These are phyloP conservation scores for Heteractis magnifica DNA, from an alignment of 92 coral and sea anemone species.

Conservation along the genomic window DNA sequence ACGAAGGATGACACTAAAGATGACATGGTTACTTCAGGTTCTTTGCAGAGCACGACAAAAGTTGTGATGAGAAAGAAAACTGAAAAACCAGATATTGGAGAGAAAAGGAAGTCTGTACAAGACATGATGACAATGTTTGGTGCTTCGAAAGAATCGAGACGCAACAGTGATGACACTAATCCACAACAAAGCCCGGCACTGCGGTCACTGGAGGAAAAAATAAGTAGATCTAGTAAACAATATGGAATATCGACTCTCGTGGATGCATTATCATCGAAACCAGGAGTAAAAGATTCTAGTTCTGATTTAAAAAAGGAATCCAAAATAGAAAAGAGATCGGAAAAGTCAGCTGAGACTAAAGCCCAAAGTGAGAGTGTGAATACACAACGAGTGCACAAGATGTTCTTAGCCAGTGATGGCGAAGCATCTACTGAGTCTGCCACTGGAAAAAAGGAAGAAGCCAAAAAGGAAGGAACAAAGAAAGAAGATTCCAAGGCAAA, in stretches of 20 bases:
- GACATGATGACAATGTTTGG: constrained; percentile 39
- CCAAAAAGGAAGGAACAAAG: background rate
- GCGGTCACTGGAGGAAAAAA: constrained; percentile 11
- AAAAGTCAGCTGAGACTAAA: background rate
- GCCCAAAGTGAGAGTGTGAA: background rate
- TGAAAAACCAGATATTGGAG: background rate
- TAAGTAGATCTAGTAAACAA: background rate
- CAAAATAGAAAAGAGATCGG: background rate
- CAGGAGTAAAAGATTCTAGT: background rate
- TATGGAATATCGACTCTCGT: constrained; percentile 12
- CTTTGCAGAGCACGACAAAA: constrained; percentile 3
- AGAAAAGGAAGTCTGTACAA: constrained; percentile 40
- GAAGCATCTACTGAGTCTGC: background rate
- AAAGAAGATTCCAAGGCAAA: background rate
- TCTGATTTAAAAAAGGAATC: background rate
- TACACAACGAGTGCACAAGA: background rate
- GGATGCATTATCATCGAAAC: background rate
- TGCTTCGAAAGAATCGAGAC: constrained; percentile 3
- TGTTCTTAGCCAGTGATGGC: background rate
- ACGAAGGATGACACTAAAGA: background rate
- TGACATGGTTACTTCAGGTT: background rate
- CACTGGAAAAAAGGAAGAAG: constrained; percentile 2
- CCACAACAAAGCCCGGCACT: constrained; percentile 43
- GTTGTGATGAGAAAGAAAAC: constrained; percentile 36
- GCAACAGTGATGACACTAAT: background rate